These are phyloP conservation scores for Mesorhabditis sp. DNA, from an alignment of 2,888 invertebrate genomes.

Conservation along the genomic window DNA sequence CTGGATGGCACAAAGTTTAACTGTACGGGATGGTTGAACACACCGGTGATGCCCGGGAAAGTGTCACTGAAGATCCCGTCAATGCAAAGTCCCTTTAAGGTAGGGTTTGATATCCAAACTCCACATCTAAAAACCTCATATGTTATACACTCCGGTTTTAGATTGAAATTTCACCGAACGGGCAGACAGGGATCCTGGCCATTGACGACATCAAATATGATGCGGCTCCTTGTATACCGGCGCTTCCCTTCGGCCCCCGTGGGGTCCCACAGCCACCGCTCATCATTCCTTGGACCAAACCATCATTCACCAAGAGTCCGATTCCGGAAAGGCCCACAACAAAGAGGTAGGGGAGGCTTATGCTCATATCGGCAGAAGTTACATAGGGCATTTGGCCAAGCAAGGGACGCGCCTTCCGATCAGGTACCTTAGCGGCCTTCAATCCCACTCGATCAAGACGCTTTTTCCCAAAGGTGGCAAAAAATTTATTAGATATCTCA, in stretches of 20 bases:
- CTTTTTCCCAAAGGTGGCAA: no score
- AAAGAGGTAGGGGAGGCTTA: not conserved
- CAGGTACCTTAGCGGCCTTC: no score
- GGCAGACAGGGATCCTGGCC: conserved; percentile 43
- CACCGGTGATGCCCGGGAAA: conserved; percentile 53
- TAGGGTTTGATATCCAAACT: conserved; percentile 15
- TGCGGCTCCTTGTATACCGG: conserved; percentile 34
- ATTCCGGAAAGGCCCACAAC: conserved; percentile 11
- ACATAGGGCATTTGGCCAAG: no score
- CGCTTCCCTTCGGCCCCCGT: not conserved
- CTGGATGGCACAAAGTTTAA: conserved; percentile 42
- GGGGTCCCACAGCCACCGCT: conserved; percentile 7
- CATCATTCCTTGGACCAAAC: not conserved
- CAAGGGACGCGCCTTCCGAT: no score
- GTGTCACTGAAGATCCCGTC: conserved; percentile 52
- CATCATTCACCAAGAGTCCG: conserved; percentile 11
- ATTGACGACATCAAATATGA: conserved; percentile 53
- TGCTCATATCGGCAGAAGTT: no score
- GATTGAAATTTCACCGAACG: conserved; percentile 48
- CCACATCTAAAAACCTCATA: not conserved
- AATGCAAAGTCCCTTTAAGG: conserved; percentile 44
- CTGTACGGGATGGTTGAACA: conserved; percentile 53
- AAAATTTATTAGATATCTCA: no score
- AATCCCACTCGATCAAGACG: no score
- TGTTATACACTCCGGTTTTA: conserved; percentile 16